Evolutionary conservation across 2,797 vertebrate genomes (phyloP).

Genomic region (Lophotriccus pileatus): DNA sequence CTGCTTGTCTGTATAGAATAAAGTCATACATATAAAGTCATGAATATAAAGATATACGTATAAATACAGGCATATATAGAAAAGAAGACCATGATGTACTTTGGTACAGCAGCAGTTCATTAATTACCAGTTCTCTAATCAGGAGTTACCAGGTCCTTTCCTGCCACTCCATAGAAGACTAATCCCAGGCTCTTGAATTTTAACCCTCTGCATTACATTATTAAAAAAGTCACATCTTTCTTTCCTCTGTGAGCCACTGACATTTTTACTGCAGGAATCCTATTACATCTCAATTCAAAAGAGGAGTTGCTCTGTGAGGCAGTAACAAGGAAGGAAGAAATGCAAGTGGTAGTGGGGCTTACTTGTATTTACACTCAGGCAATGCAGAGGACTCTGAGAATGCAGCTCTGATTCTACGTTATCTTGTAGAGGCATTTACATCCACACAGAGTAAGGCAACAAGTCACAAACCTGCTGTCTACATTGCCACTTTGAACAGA

Average conservation of each 20-base stretch:
- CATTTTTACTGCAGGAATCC: background rate
- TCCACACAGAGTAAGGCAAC: background rate
- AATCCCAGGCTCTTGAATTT: background rate
- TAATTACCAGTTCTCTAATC: background rate
- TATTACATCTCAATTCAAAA: background rate
- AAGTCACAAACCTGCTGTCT: background rate
- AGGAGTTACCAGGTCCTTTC: background rate
- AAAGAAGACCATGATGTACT: background rate
- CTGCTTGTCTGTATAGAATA: conserved; percentile 77
- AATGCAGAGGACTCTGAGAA: background rate
- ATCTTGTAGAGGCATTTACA: background rate
- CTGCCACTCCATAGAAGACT: background rate
- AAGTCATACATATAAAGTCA: conserved; percentile 43
- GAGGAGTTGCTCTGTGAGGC: background rate
- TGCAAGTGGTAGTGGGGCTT: background rate
- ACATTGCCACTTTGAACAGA: background rate
- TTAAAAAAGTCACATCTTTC: background rate
- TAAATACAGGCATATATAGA: background rate
- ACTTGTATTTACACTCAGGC: background rate
- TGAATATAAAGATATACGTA: background rate
- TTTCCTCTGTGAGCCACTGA: background rate
- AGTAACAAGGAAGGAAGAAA: background rate
- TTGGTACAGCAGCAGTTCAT: background rate
- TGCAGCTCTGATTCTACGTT: background rate
- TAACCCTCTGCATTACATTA: background rate